phyloP scores from a whole-genome alignment of 2,113 vertebrate species.

The Anolis sagrei region DNA sequence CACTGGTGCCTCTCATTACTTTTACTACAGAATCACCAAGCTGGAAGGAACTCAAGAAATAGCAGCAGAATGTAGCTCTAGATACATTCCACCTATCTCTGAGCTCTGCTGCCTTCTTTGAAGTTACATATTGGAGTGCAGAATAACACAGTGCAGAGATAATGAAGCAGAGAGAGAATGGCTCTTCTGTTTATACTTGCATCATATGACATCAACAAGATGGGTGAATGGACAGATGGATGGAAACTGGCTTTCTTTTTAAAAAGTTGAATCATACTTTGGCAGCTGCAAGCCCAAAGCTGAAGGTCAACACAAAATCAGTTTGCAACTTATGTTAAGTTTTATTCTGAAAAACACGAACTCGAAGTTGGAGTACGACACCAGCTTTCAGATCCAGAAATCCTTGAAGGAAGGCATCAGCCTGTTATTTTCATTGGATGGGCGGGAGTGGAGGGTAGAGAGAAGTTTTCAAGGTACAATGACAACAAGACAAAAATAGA shows the following conservation, averaged over 20 bases:
- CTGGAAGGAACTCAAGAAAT: background rate
- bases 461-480: no score
- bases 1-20: background rate
- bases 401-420: background rate
- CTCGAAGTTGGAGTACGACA: background rate
- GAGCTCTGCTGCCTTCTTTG: background rate
- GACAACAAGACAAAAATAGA: background rate
- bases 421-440: background rate
- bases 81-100: background rate
- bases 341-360: background rate
- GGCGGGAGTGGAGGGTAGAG: no score
- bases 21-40: background rate
- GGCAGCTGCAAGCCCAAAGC: background rate
- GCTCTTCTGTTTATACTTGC: background rate
- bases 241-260: slow-evolving; percentile 4
- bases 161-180: background rate
- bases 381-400: no score
- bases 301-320: background rate
- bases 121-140: background rate
- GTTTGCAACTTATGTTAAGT: background rate
- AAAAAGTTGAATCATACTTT: background rate
- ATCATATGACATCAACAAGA: background rate
- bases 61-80: background rate
- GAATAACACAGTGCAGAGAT: background rate
- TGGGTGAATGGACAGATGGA: no score